Percentiles rank a stretch among this genome's conserved stretches.
Conservation (phyloP, 1,140 invertebrate species). For the Drosophila cardini region DNA sequence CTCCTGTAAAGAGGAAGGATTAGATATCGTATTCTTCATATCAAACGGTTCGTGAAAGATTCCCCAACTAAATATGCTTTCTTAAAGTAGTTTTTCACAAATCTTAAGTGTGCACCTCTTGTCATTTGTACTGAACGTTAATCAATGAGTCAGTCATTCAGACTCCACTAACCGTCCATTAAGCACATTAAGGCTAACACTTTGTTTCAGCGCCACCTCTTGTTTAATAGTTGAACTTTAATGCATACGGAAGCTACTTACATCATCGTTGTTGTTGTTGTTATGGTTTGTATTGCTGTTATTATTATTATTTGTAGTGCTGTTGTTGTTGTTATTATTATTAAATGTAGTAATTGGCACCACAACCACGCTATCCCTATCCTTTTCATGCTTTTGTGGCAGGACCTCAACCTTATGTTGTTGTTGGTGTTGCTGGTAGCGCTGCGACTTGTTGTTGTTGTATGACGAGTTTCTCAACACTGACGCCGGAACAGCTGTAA, state of each 20-base stretch:
- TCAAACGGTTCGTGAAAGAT: no score
- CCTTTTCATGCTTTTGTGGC: conserved; percentile 58
- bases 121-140: no score
- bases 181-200: no score
- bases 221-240: no score
- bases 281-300: conserved; percentile 39
- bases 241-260: conserved; percentile 17
- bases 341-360: conserved; percentile 54
- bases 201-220: no score
- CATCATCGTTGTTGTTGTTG: conserved; percentile 85
- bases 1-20: conserved; percentile 68
- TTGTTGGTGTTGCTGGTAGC: conserved; percentile 51
- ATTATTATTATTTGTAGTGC: conserved; percentile 40
- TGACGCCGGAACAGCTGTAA: conserved; percentile 38
- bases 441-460: conserved; percentile 44
- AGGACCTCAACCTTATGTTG: conserved; percentile 65
- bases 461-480: conserved; percentile 55
- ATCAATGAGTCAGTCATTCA: no score
- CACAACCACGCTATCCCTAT: conserved; percentile 61
- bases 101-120: background rate
- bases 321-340: conserved; percentile 63
- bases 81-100: no score
- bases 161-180: no score
- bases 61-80: no score
- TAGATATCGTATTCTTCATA: no score